Conservation (phyloP, 1,140 invertebrate species). For the Sminthurides bifidus region DNA sequence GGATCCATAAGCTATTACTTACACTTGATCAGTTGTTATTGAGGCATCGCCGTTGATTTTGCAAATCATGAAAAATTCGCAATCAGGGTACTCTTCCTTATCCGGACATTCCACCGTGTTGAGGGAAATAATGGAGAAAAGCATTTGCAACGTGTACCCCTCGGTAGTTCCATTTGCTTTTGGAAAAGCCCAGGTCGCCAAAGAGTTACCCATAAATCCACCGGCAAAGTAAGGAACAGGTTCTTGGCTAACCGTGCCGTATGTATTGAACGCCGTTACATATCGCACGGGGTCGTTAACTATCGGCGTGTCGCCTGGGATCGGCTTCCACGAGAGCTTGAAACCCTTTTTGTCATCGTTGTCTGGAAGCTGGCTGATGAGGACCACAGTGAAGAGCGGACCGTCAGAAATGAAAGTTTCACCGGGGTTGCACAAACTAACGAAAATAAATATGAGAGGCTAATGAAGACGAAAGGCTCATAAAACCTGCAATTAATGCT, state of each 20-base stretch:
- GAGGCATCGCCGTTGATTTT: neutral
- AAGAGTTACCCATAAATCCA: constrained; percentile 11
- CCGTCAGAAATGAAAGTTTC: neutral
- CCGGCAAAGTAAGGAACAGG: constrained; percentile 11
- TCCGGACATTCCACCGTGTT: neutral
- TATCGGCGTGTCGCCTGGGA: too few species aligned
- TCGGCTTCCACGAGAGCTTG: neutral
- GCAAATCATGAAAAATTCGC: neutral
- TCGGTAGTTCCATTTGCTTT: constrained; percentile 7
- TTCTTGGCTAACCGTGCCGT: neutral
- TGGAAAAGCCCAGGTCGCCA: constrained; percentile 13
- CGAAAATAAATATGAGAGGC: neutral
- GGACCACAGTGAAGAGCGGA: neutral
- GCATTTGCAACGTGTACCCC: constrained; percentile 7
- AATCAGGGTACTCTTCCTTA: neutral
- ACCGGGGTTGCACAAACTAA: neutral
- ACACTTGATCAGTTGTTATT: neutral
- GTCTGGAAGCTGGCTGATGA: neutral
- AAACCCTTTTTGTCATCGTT: neutral
- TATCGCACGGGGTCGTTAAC: neutral
- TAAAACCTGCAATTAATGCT: neutral
- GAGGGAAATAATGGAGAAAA: neutral
- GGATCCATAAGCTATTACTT: too few species aligned
- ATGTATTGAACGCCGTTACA: neutral
- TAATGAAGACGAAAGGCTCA: neutral